A percentile compares a stretch with the other conserved stretches of the same genome.
These are phyloP conservation scores for Augochlora pura DNA, from an alignment of 1,140 invertebrate species.

Conservation along the genomic window DNA sequence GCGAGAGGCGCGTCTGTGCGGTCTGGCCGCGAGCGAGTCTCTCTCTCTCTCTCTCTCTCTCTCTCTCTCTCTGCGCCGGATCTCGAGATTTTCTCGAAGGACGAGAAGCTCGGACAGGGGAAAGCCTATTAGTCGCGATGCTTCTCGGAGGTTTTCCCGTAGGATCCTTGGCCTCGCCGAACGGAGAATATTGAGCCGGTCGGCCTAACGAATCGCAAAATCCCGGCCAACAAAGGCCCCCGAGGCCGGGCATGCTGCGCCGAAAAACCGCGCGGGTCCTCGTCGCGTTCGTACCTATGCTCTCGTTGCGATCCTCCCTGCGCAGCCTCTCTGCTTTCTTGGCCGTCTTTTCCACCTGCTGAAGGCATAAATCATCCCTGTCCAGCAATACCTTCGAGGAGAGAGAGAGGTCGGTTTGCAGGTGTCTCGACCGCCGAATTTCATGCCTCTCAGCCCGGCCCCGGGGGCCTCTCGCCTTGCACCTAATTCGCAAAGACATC, in stretches of 20 bases:
- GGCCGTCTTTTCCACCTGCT: conserved; percentile 63
- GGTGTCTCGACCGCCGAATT: conserved; percentile 60
- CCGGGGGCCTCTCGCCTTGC: conserved; percentile 2
- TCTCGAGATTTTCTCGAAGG: conserved; percentile 49
- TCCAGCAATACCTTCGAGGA: conserved; percentile 10
- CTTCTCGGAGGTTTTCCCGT: neutral
- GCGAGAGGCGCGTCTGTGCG: neutral
- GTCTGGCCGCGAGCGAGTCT: conserved; percentile 8
- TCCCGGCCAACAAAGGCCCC: conserved; percentile 53
- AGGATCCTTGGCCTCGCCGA: neutral
- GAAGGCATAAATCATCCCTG: conserved; percentile 69
- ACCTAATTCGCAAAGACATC: conserved; percentile 13
- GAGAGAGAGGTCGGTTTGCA: conserved; percentile 58
- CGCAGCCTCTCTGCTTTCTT: neutral
- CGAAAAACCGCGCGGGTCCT: conserved; percentile 37
- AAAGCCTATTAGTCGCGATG: conserved; percentile 66
- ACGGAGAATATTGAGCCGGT: conserved; percentile 10
- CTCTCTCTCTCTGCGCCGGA: no score
- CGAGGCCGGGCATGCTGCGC: neutral
- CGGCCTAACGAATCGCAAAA: conserved; percentile 67
- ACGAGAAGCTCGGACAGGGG: conserved; percentile 31
- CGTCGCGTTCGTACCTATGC: neutral
- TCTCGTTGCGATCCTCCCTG: neutral
- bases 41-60: no score
- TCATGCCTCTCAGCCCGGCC: conserved; percentile 26